Conservation (phyloP, 2,888 invertebrate genomes). For the Bhutanitis thaidina region DNA sequence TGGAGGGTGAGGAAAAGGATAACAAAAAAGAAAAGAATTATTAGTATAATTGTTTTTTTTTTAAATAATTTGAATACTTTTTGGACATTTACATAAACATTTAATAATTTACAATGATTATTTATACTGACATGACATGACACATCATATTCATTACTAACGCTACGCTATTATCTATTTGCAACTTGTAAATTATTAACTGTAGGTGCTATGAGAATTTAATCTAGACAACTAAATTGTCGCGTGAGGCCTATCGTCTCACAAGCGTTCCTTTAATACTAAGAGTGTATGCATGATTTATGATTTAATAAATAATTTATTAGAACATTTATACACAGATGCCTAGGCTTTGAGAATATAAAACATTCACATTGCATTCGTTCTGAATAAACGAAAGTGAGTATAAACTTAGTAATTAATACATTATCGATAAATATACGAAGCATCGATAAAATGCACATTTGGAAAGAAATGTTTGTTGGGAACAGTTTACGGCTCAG, state of each 20-base stretch:
- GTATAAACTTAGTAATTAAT: conserved; percentile 40
- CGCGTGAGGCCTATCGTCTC: conserved; percentile 62
- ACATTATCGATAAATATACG: conserved; percentile 37
- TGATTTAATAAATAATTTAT: conserved; percentile 72
- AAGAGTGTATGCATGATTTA: conserved; percentile 79
- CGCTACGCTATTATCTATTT: conserved; percentile 73
- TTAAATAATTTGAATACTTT: conserved; percentile 81
- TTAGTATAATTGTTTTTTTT: conserved; percentile 76
- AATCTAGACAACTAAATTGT: conserved; percentile 72
- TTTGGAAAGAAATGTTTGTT: conserved; percentile 51
- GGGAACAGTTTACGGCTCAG: conserved; percentile 42
- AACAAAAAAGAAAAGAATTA: conserved; percentile 72
- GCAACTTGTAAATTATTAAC: conserved; percentile 70
- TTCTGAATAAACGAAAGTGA: conserved; percentile 19
- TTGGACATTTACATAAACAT: conserved; percentile 81
- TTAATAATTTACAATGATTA: conserved; percentile 80
- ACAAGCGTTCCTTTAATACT: conserved; percentile 68
- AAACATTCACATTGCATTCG: conserved; percentile 42
- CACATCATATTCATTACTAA: conserved; percentile 76
- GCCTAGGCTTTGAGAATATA: conserved; percentile 56
- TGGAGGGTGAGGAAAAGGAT: conserved; percentile 43
- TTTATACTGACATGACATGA: conserved; percentile 79
- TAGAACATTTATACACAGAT: conserved; percentile 69
- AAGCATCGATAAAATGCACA: conserved; percentile 53
- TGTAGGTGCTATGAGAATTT: conserved; percentile 75